Percentiles rank a stretch among this genome's conserved stretches.
Evolutionary conservation across 64 coral and sea anemone species (phyloP).

Genomic region (Pachyseris speciosa): DNA sequence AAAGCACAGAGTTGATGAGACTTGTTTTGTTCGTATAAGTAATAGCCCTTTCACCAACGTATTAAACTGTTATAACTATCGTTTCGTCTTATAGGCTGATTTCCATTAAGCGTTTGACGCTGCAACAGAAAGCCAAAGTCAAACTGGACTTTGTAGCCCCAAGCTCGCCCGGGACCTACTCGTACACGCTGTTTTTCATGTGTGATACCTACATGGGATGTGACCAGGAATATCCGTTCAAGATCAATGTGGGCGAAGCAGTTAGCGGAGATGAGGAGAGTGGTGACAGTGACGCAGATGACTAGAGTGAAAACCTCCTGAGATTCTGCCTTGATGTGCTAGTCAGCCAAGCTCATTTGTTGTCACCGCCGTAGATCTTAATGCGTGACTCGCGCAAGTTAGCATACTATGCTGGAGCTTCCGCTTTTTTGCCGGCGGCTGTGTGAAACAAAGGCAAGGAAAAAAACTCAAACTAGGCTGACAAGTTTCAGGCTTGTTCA

Average conservation of each 20-base stretch:
- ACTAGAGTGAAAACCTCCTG: background rate
- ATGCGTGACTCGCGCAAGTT: no score
- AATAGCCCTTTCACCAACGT: no score
- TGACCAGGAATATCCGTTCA: conserved; percentile 98
- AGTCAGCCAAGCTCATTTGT: background rate
- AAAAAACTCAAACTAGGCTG: no score
- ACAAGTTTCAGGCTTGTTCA: no score
- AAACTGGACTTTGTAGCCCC: conserved; percentile 95
- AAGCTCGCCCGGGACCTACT: conserved; percentile 76
- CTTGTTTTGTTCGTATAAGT: no score
- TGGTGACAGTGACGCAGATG: conserved; percentile 78
- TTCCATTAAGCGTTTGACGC: conserved; percentile 94
- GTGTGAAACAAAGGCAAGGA: no score
- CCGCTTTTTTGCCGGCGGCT: no score
- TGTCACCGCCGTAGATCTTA: background rate
- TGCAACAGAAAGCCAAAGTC: conserved; percentile 95
- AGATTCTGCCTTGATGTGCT: background rate
- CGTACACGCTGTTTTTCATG: conserved; percentile 96
- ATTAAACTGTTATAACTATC: background rate
- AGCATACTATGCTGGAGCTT: no score
- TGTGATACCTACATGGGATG: conserved; percentile 99
- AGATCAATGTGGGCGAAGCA: conserved; percentile 84
- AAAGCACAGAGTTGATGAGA: no score
- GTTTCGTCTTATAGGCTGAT: conserved; percentile 64
- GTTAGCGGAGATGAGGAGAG: conserved; percentile 92